A percentile compares a stretch with the other conserved stretches of the same genome.
These are phyloP conservation scores for Papilio polyxenes DNA, from an alignment of 1,140 invertebrate genomes.

Conservation along the genomic window DNA sequence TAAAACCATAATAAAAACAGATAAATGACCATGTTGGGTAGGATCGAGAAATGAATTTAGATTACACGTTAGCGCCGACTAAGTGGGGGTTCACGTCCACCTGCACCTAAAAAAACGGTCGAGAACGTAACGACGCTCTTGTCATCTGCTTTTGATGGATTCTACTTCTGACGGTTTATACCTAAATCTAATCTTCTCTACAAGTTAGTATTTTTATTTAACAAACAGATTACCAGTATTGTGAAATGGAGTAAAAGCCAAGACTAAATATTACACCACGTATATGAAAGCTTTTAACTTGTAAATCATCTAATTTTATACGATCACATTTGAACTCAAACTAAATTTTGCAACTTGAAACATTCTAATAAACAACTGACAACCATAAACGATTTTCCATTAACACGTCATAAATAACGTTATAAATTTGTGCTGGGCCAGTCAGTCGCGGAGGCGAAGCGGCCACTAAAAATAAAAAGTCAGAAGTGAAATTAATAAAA, in stretches of 20 bases:
- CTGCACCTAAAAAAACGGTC: conserved; percentile 69
- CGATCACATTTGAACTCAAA: background rate
- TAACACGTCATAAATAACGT: conserved; percentile 44
- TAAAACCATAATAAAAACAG: conserved; percentile 78
- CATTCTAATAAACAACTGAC: background rate
- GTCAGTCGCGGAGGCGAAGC: conserved; percentile 38
- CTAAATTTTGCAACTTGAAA: conserved; percentile 39
- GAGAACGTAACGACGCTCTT: conserved; percentile 41
- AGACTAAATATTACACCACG: background rate
- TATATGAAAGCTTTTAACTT: conserved; percentile 24
- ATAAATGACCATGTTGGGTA: conserved; percentile 73
- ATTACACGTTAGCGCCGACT: conserved; percentile 79
- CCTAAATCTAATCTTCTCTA: background rate
- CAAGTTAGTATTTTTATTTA: background rate
- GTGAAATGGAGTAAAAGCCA: background rate
- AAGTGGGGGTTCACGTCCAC: conserved; percentile 76
- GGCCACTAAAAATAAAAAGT: conserved; percentile 52
- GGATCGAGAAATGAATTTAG: conserved; percentile 80
- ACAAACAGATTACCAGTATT: background rate
- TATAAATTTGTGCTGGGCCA: conserved; percentile 43
- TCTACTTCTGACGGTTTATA: conserved; percentile 4
- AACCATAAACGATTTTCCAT: conserved; percentile 39
- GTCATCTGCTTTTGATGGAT: conserved; percentile 25
- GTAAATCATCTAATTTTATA: conserved; percentile 23
- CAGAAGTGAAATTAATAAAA: conserved; percentile 58